Conservation (phyloP, 2,797 vertebrate genomes). For the Ciconia nigra region DNA sequence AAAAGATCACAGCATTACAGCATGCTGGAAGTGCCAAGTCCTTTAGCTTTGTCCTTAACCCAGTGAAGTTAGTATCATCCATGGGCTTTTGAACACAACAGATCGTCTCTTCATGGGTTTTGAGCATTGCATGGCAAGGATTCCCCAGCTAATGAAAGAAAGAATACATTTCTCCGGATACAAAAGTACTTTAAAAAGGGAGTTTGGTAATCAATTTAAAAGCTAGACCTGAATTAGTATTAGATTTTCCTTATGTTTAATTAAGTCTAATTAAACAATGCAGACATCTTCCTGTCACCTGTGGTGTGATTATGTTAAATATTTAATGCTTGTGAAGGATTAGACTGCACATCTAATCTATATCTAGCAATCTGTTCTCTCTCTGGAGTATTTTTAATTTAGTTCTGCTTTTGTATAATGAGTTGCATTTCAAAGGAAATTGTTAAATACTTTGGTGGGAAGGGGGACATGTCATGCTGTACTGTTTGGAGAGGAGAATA, state of each 20-base stretch:
- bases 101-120: background rate
- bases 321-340: constrained; percentile 79
- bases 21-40: constrained; percentile 6
- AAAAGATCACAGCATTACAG: background rate
- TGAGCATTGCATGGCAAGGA: background rate
- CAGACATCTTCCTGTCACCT: constrained; percentile 75
- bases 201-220: constrained; percentile 64
- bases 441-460: constrained; percentile 19
- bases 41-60: constrained; percentile 56
- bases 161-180: background rate
- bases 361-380: constrained; percentile 76
- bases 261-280: constrained; percentile 81
- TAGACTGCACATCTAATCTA: constrained; percentile 74
- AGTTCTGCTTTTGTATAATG: constrained; percentile 68
- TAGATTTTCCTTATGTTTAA: constrained; percentile 76
- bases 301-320: constrained; percentile 76
- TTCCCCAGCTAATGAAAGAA: background rate
- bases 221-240: constrained; percentile 65
- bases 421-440: constrained; percentile 66
- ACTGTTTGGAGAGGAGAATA: background rate
- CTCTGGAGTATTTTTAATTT: constrained; percentile 73
- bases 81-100: constrained; percentile 21
- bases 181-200: background rate
- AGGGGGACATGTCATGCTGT: background rate
- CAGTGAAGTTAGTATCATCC: background rate